A percentile compares a stretch with the other conserved stretches of the same genome.
Conservation (phyloP, 2,888 invertebrate species). For the Cephus runcator region DNA sequence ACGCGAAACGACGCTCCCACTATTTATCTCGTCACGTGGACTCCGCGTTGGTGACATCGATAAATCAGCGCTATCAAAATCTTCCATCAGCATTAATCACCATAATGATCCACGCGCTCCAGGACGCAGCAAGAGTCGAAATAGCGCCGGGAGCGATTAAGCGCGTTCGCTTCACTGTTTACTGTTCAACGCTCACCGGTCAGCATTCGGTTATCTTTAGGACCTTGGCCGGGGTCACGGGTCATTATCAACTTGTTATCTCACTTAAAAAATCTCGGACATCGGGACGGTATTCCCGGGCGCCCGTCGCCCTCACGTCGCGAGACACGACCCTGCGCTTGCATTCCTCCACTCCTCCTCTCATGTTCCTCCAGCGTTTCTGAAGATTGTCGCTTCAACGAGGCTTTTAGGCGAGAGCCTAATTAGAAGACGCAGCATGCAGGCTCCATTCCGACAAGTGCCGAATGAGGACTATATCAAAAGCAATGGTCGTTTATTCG, state of each 20-base stretch:
- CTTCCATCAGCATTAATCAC: conserved; percentile 64
- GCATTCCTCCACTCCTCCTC: background rate
- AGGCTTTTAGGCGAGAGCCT: background rate
- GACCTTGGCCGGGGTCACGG: conserved; percentile 41
- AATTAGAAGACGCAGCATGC: background rate
- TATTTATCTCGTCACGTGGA: conserved; percentile 57
- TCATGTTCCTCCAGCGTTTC: background rate
- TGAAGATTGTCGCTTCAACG: background rate
- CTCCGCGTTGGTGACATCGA: conserved; percentile 59
- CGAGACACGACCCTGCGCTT: background rate
- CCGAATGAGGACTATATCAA: background rate
- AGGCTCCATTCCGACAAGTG: background rate
- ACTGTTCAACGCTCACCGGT: conserved; percentile 27
- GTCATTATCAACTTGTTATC: conserved; percentile 57
- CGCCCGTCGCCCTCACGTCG: background rate
- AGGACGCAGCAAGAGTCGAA: conserved; percentile 53
- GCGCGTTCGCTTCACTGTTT: conserved; percentile 35
- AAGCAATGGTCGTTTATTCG: background rate
- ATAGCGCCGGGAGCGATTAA: conserved; percentile 38
- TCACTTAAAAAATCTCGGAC: conserved; percentile 47
- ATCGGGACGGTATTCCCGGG: conserved; percentile 20
- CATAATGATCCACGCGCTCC: conserved; percentile 58
- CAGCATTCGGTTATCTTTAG: conserved; percentile 17
- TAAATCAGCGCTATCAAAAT: conserved; percentile 62
- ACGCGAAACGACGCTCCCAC: conserved; percentile 34